Percentiles rank a stretch among this genome's conserved stretches.
phyloP scores from a whole-genome alignment of 2,113 vertebrate genomes.

The Todiramphus saurophagus region DNA sequence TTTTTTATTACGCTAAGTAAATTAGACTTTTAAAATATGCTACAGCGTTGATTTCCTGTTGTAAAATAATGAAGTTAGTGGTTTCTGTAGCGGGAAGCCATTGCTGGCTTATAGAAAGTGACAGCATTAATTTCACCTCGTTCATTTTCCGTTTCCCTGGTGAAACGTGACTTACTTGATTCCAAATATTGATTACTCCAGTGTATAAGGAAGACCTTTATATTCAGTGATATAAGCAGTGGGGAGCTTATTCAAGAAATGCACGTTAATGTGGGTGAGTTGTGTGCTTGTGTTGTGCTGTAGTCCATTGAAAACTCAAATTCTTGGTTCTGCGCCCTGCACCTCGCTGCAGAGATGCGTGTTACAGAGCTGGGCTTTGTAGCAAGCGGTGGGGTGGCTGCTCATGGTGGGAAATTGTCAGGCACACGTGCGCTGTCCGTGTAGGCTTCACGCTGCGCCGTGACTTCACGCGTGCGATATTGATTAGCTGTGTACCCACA shows the following conservation, averaged over 20 bases:
- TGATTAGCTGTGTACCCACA: neutral
- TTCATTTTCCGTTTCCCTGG: neutral
- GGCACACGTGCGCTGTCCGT: fast-evolving
- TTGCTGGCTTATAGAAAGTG: slow-evolving; percentile 27
- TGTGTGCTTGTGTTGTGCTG: neutral
- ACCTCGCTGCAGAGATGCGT: neutral
- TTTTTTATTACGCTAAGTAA: slow-evolving; percentile 53
- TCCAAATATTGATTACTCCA: slow-evolving; percentile 19
- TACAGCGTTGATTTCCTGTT: neutral
- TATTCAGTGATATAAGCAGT: neutral
- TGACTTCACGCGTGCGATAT: neutral
- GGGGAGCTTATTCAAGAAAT: neutral
- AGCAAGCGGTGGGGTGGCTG: fast-evolving
- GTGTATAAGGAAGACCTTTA: neutral
- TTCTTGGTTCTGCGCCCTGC: neutral
- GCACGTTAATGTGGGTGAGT: neutral
- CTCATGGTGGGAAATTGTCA: neutral
- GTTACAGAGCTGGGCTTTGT: neutral
- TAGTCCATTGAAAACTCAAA: neutral
- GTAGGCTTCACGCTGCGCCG: fast-evolving
- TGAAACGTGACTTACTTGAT: neutral
- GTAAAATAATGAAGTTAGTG: slow-evolving; percentile 36
- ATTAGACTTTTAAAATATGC: slow-evolving; percentile 45
- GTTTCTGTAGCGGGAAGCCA: slow-evolving; percentile 6
- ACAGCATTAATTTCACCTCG: slow-evolving; percentile 34